A percentile compares a stretch with the other conserved stretches of the same genome.
These are phyloP conservation scores for Ethmia dodecea DNA, from an alignment of 2,888 invertebrate genomes.

Conservation along the genomic window DNA sequence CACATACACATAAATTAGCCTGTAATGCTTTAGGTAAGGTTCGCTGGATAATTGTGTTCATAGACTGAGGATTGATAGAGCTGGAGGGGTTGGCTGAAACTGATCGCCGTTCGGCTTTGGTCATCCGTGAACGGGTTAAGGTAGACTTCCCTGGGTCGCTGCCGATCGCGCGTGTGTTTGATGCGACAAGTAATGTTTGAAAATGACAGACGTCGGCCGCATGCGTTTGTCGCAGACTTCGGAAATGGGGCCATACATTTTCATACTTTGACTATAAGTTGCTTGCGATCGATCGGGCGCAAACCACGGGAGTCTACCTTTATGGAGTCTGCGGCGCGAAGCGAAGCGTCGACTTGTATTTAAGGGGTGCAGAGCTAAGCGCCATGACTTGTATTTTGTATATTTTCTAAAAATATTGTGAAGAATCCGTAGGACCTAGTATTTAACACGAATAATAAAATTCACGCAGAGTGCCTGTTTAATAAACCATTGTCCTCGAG, in stretches of 20 bases:
- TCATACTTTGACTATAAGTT: no score
- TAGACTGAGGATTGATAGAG: slow-evolving; percentile 56
- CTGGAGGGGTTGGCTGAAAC: slow-evolving; percentile 12
- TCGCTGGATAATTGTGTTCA: slow-evolving; percentile 75
- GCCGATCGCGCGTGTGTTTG: no score
- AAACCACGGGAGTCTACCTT: no score
- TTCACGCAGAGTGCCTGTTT: slow-evolving; percentile 74
- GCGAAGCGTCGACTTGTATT: no score
- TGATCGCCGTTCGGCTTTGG: neutral
- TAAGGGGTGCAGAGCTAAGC: slow-evolving; percentile 2
- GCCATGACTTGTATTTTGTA: slow-evolving; percentile 48
- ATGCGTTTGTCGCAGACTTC: no score
- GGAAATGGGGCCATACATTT: no score
- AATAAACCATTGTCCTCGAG: slow-evolving; percentile 60
- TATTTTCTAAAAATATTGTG: slow-evolving; percentile 47
- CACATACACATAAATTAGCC: slow-evolving; percentile 73
- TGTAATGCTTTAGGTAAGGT: slow-evolving; percentile 75
- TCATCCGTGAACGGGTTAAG: no score
- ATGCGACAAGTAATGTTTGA: no score
- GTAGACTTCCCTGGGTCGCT: no score
- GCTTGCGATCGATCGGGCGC: no score
- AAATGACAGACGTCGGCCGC: no score
- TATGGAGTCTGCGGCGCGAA: no score
- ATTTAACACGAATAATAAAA: slow-evolving; percentile 50
- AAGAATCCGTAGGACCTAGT: slow-evolving; percentile 48